Conservation (phyloP, 1,140 invertebrate genomes). For the Cydia pomonella region DNA sequence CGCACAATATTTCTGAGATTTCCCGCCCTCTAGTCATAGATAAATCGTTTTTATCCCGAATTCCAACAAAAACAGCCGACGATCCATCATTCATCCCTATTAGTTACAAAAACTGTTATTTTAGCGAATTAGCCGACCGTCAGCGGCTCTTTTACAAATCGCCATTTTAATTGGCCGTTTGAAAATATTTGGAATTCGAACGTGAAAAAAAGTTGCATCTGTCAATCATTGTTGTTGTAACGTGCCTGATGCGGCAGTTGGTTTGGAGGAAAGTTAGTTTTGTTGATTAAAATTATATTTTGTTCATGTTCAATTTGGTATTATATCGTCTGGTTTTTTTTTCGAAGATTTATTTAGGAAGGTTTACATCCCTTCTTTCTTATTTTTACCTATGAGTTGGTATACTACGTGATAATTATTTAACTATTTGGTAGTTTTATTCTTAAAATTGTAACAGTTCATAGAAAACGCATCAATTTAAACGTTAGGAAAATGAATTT, state of each 20-base stretch:
- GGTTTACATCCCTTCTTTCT: too few species aligned
- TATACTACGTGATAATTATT: too few species aligned
- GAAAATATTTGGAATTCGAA: constrained; percentile 33
- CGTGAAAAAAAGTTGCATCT: constrained; percentile 24
- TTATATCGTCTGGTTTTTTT: too few species aligned
- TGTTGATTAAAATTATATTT: constrained; percentile 6
- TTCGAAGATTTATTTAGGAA: too few species aligned
- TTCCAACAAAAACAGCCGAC: neutral
- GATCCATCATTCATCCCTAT: constrained; percentile 26
- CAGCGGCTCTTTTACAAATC: constrained; percentile 24
- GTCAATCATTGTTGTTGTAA: constrained; percentile 30
- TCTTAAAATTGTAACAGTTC: too few species aligned
- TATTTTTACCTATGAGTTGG: too few species aligned
- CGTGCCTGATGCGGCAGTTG: constrained; percentile 1
- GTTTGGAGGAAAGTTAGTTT: neutral
- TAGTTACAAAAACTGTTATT: constrained; percentile 34
- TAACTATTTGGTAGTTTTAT: too few species aligned
- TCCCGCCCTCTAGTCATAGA: constrained; percentile 3
- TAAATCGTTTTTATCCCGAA: constrained; percentile 18
- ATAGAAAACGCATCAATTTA: too few species aligned
- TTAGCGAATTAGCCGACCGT: constrained; percentile 30
- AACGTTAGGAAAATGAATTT: too few species aligned
- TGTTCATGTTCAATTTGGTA: too few species aligned
- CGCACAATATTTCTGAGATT: neutral
- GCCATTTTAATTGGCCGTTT: constrained; percentile 38